These are phyloP conservation scores for Larimichthys crocea DNA, from an alignment of 2,113 vertebrate species.

Conservation along the genomic window DNA sequence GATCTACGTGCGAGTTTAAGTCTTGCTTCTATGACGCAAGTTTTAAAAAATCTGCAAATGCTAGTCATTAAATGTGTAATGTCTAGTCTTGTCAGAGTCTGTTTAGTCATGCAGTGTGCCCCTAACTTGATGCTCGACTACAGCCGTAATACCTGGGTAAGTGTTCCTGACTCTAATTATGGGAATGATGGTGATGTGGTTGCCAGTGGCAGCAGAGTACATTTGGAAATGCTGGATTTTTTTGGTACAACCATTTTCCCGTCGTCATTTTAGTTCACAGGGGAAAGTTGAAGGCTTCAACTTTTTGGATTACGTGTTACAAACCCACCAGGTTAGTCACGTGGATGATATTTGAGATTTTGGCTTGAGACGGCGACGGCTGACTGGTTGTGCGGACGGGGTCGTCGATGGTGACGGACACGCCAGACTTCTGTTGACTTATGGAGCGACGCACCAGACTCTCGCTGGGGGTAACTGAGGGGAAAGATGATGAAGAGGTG, in stretches of 20 bases:
- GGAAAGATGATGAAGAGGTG: neutral
- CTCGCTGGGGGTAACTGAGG: slow-evolving; percentile 87
- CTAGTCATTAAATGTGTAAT: slow-evolving; percentile 64
- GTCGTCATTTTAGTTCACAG: neutral
- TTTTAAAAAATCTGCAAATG: slow-evolving; percentile 30
- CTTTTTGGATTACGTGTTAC: neutral
- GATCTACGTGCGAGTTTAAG: slow-evolving; percentile 5
- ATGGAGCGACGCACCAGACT: slow-evolving; percentile 90
- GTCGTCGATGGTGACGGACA: slow-evolving; percentile 92
- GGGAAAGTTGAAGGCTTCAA: neutral
- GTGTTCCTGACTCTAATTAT: slow-evolving; percentile 56
- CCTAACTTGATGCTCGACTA: slow-evolving; percentile 35
- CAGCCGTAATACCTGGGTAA: slow-evolving; percentile 58
- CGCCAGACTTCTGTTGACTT: slow-evolving; percentile 91
- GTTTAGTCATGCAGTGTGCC: slow-evolving; percentile 44
- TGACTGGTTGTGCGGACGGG: slow-evolving; percentile 86
- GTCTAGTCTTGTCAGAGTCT: slow-evolving; percentile 62
- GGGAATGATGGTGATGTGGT: slow-evolving; percentile 33
- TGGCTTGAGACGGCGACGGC: slow-evolving; percentile 89
- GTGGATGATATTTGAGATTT: slow-evolving; percentile 89
- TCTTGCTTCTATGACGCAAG: slow-evolving; percentile 15
- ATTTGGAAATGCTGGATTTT: neutral
- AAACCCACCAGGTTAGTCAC: slow-evolving; percentile 91
- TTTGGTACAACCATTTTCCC: neutral
- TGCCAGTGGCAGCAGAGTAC: slow-evolving; percentile 1